These are phyloP conservation scores for Paedocypris micromegethes DNA, from an alignment of 2,797 vertebrate species.

Conservation along the genomic window DNA sequence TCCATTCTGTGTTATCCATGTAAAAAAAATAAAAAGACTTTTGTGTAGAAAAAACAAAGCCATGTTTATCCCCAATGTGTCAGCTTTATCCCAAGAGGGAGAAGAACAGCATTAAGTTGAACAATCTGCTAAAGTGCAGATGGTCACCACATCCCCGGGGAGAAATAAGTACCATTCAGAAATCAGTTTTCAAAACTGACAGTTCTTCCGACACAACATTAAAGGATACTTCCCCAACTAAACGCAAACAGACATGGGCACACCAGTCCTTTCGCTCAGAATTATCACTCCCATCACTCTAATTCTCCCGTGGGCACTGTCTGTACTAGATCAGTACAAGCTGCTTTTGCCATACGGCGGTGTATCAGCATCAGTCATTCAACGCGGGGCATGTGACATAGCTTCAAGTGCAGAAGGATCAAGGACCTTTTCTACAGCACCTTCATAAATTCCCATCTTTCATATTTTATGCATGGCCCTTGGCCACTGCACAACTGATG, in stretches of 20 bases:
- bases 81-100: conserved; percentile 26
- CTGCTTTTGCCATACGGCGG: conserved; percentile 35
- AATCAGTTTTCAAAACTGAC: conserved; percentile 51
- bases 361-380: conserved; percentile 37
- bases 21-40: no score
- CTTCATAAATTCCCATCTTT: conserved; percentile 44
- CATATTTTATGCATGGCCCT: conserved; percentile 37
- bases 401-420: conserved; percentile 26
- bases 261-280: conserved; percentile 10
- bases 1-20: no score
- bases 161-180: conserved; percentile 49
- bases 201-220: conserved; percentile 34
- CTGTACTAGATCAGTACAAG: conserved; percentile 35
- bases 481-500: conserved; percentile 27
- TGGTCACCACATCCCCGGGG: conserved; percentile 53
- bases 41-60: conserved; percentile 2
- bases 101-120: conserved; percentile 3
- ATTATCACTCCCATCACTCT: conserved; percentile 38
- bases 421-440: conserved; percentile 32
- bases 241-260: conserved; percentile 9
- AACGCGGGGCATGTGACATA: conserved; percentile 33
- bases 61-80: conserved; percentile 19
- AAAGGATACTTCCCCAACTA: conserved; percentile 19
- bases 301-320: conserved; percentile 30
- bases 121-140: conserved; percentile 48